These are phyloP conservation scores for Augochlora pura DNA, from an alignment of 1,140 invertebrate species.

Conservation along the genomic window DNA sequence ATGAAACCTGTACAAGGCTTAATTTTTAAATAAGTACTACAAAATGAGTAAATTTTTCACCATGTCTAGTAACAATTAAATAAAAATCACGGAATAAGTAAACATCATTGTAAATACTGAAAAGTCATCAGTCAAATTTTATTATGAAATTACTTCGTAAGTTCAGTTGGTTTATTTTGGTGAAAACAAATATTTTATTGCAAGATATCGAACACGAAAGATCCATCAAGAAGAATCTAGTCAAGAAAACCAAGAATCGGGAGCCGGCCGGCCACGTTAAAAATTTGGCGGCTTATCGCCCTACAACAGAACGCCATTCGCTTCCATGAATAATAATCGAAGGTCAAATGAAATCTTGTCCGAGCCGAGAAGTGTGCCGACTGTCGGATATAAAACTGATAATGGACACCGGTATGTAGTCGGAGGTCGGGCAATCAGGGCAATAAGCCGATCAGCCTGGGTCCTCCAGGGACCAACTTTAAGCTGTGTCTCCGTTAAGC, in stretches of 20 bases:
- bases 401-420: not conserved
- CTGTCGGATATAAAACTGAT: conserved; percentile 25
- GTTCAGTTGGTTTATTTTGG: too few species aligned
- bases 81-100: too few species aligned
- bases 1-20: too few species aligned
- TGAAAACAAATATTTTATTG: too few species aligned
- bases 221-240: not conserved
- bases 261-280: conserved; percentile 9
- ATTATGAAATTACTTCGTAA: too few species aligned
- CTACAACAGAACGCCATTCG: conserved; percentile 19
- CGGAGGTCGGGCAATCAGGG: conserved; percentile 18
- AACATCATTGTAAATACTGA: too few species aligned
- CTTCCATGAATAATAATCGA: conserved; percentile 34
- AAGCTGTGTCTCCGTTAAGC: not conserved
- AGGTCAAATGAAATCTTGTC: conserved; percentile 15
- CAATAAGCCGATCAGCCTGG: conserved; percentile 32
- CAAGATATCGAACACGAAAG: too few species aligned
- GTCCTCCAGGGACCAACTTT: not conserved
- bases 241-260: too few species aligned
- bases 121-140: too few species aligned
- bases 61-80: too few species aligned
- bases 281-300: conserved; percentile 21
- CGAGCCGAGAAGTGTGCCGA: not conserved
- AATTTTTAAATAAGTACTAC: too few species aligned
- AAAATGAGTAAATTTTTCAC: too few species aligned